Evolutionary conservation across 2,888 invertebrate genomes (phyloP).

Genomic region (Spialia ferax): DNA sequence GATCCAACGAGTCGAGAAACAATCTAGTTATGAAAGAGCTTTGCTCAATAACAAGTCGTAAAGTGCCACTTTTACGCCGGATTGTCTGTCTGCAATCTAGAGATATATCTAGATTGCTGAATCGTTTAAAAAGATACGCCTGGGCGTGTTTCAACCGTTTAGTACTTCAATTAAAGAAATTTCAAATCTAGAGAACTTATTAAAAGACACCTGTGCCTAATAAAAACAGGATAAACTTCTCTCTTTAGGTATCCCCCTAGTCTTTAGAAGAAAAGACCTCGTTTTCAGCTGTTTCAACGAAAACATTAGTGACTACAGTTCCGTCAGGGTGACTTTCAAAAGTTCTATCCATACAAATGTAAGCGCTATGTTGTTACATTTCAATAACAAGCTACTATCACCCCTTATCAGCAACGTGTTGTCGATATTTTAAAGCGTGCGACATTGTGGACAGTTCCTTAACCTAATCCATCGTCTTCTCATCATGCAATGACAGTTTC

Average conservation of each 20-base stretch:
- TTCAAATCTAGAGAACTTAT: constrained; percentile 19
- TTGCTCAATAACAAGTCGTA: constrained; percentile 1
- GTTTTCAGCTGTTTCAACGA: constrained; percentile 4
- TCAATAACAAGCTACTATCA: constrained; percentile 15
- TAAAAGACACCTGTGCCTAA: constrained; percentile 15
- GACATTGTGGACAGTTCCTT: neutral
- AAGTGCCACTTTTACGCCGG: neutral
- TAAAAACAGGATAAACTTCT: constrained; percentile 21
- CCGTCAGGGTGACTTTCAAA: constrained; percentile 29
- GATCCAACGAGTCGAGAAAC: constrained; percentile 2
- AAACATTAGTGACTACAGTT: neutral
- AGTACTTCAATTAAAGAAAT: neutral
- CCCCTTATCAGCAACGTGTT: constrained; percentile 8
- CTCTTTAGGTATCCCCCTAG: constrained; percentile 5
- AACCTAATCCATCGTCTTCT: neutral
- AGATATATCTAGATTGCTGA: neutral
- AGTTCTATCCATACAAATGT: constrained; percentile 26
- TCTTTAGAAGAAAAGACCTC: constrained; percentile 11
- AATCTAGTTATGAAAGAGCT: constrained; percentile 2
- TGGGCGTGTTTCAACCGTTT: neutral
- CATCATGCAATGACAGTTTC: constrained; percentile 1
- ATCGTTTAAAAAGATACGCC: neutral
- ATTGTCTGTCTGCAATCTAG: constrained; percentile 9
- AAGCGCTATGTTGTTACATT: constrained; percentile 11
- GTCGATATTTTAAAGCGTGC: neutral